These are phyloP conservation scores for Lophotriccus pileatus DNA, from an alignment of 2,797 vertebrate species.

Conservation along the genomic window DNA sequence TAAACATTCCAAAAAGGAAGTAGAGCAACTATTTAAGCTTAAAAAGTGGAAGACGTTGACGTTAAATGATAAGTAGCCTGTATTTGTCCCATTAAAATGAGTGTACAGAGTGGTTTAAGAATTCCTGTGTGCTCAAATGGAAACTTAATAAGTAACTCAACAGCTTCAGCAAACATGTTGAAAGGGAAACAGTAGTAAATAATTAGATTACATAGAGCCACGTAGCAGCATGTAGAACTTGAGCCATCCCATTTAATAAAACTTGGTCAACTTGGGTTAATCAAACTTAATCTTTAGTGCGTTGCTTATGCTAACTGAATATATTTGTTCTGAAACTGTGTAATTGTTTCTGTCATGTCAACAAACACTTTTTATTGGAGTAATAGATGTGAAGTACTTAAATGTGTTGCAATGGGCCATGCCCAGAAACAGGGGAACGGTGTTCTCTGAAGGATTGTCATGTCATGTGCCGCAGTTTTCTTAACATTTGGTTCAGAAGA, in stretches of 20 bases:
- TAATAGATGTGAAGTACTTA: not conserved
- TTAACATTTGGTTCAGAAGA: not conserved
- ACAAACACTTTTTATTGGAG: not conserved
- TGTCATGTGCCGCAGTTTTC: not conserved
- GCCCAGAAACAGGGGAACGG: not conserved
- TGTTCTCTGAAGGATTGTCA: not conserved
- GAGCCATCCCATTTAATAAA: not conserved
- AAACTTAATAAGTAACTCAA: constrained; percentile 26
- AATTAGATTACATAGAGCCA: not conserved
- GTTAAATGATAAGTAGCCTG: not conserved
- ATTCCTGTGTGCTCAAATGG: not conserved
- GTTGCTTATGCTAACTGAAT: not conserved
- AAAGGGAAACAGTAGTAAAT: not conserved
- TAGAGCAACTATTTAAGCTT: not conserved
- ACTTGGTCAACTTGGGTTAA: not conserved
- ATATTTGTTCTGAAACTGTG: not conserved
- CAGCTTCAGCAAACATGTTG: not conserved
- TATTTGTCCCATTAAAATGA: not conserved
- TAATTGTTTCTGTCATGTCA: not conserved
- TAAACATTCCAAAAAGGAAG: not conserved
- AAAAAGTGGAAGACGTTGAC: not conserved
- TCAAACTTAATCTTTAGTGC: not conserved
- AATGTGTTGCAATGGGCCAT: not conserved
- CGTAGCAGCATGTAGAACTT: not conserved
- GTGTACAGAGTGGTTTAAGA: not conserved